Percentiles rank a stretch among this genome's conserved stretches.
These are phyloP conservation scores for Aix galericulata DNA, from an alignment of 2,113 vertebrate genomes.

Conservation along the genomic window DNA sequence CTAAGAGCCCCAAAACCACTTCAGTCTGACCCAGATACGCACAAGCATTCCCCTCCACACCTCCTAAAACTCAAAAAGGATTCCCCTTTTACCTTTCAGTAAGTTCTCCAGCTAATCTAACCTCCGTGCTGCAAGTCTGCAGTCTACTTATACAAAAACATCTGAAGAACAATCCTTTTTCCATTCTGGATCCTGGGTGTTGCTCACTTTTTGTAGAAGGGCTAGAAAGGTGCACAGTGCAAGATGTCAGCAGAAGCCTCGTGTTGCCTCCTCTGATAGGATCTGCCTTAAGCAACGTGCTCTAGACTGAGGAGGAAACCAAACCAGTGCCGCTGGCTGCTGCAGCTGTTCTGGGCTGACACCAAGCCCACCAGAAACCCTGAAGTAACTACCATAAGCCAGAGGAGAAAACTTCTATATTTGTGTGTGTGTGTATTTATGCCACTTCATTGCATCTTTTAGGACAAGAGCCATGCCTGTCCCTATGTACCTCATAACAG, in stretches of 20 bases:
- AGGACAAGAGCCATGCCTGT: neutral
- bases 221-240: neutral
- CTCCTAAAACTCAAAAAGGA: neutral
- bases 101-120: neutral
- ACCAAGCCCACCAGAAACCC: neutral
- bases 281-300: neutral
- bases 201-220: neutral
- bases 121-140: neutral
- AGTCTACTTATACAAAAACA: neutral
- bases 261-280: neutral
- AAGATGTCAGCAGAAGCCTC: neutral
- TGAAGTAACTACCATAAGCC: neutral
- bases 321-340: neutral
- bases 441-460: neutral
- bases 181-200: neutral
- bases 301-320: neutral
- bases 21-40: neutral
- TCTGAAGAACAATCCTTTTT: neutral
- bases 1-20: accelerated
- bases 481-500: neutral
- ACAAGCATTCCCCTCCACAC: accelerated
- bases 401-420: neutral
- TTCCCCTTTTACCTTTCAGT: too few species aligned
- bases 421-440: too few species aligned
- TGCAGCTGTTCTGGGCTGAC: neutral